Percentiles rank a stretch among this genome's conserved stretches.
These are phyloP conservation scores for Anolis sagrei DNA, from an alignment of 2,113 vertebrate species.

Conservation along the genomic window DNA sequence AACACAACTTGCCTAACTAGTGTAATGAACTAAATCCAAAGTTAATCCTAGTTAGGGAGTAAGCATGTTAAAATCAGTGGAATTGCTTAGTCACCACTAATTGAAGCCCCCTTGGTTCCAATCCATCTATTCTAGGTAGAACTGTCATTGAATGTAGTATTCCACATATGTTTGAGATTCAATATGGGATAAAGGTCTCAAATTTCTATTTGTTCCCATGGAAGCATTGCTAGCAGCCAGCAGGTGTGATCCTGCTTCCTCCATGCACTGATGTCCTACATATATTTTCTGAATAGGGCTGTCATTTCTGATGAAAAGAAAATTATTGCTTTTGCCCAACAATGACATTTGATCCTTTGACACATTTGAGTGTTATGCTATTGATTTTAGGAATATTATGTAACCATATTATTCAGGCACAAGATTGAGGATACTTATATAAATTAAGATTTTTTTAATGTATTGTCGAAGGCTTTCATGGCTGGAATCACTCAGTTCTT, in stretches of 20 bases:
- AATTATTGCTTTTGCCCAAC: neutral
- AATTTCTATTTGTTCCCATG: too few relatives aligned
- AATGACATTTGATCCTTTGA: neutral
- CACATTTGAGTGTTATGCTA: neutral
- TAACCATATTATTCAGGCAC: neutral
- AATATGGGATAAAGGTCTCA: neutral
- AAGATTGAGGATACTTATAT: neutral
- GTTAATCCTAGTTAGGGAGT: neutral
- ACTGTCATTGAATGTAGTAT: neutral
- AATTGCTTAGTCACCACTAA: too few relatives aligned
- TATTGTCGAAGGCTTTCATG: too few relatives aligned
- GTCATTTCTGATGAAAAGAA: neutral
- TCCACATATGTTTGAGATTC: neutral
- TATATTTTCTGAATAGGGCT: neutral
- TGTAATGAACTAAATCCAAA: neutral
- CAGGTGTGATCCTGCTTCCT: neutral
- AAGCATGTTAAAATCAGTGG: too few relatives aligned
- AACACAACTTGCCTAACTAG: neutral
- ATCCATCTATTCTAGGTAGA: neutral
- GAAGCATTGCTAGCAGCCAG: neutral
- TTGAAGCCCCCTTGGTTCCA: too few relatives aligned
- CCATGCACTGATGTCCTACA: neutral
- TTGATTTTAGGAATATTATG: neutral
- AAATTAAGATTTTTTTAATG: constrained; percentile 16
- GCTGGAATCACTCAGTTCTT: too few relatives aligned